Conservation (phyloP, 2,113 vertebrate genomes). For the Paraplagusia blochii region DNA sequence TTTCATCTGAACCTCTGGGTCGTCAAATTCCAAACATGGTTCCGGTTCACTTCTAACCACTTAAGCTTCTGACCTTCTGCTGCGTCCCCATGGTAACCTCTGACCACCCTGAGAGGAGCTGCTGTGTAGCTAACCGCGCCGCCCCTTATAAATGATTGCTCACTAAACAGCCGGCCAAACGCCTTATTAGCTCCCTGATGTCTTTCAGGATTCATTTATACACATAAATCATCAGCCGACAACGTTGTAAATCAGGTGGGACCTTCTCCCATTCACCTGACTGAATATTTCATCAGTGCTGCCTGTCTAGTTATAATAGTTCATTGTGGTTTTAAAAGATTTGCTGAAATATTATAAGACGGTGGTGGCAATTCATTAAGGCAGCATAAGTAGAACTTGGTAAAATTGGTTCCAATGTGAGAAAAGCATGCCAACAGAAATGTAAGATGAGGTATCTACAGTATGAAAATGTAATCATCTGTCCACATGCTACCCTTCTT, state of each 20-base stretch:
- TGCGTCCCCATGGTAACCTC: slow-evolving; percentile 41
- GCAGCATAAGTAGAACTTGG: slow-evolving; percentile 2
- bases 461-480: too few species aligned
- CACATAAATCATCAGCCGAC: slow-evolving; percentile 39
- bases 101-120: slow-evolving; percentile 24
- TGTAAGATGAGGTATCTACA: not conserved
- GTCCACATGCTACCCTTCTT: too few species aligned
- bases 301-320: too few species aligned
- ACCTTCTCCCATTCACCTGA: not conserved
- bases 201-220: slow-evolving; percentile 43
- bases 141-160: slow-evolving; percentile 16
- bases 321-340: slow-evolving; percentile 4
- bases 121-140: not conserved
- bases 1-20: not conserved
- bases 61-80: slow-evolving; percentile 16
- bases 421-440: slow-evolving; percentile 10
- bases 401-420: slow-evolving; percentile 15
- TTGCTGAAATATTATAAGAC: slow-evolving; percentile 28
- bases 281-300: slow-evolving; percentile 50
- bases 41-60: not conserved
- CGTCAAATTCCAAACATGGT: not conserved
- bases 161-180: slow-evolving; percentile 28
- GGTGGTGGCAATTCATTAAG: slow-evolving; percentile 10
- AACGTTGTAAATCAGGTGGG: slow-evolving; percentile 23
- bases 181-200: slow-evolving; percentile 36